Conservation (phyloP, 1,140 invertebrate genomes). For the Lepidostoma basale region DNA sequence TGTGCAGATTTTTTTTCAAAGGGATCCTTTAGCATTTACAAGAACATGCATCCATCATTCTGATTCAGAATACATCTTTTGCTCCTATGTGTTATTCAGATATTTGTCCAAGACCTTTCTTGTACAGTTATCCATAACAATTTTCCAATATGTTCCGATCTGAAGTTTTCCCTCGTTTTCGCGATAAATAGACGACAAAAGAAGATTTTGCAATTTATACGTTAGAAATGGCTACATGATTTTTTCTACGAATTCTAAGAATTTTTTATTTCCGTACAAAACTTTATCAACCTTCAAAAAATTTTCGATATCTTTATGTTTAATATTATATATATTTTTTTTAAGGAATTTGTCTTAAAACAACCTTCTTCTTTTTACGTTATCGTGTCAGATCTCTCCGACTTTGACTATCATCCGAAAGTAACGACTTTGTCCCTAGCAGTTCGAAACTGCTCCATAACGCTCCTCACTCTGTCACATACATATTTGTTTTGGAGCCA, state of each 20-base stretch:
- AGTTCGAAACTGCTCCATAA: too few species aligned
- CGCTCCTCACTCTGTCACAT: too few species aligned
- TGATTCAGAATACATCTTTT: not conserved
- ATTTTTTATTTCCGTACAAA: not conserved
- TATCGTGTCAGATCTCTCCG: too few species aligned
- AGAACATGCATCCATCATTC: slow-evolving; percentile 5
- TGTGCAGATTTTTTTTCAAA: too few species aligned
- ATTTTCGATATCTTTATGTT: too few species aligned
- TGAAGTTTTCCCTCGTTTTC: slow-evolving; percentile 16
- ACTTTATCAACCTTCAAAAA: slow-evolving; percentile 8
- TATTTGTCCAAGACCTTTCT: not conserved
- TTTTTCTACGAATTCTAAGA: slow-evolving; percentile 16
- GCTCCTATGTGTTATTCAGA: not conserved
- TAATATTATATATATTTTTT: too few species aligned
- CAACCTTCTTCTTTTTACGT: too few species aligned
- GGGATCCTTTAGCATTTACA: too few species aligned
- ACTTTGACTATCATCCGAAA: too few species aligned
- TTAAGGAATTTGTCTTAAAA: too few species aligned
- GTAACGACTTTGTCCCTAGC: too few species aligned
- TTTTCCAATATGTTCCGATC: slow-evolving; percentile 15
- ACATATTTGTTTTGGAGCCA: too few species aligned
- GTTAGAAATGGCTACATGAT: slow-evolving; percentile 9
- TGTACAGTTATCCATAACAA: slow-evolving; percentile 11
- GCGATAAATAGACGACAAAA: slow-evolving; percentile 10
- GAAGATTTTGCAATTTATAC: slow-evolving; percentile 12